Base-by-base conservation (phyloP, 2,113 vertebrate species). In the Pao palembangensis region DNA sequence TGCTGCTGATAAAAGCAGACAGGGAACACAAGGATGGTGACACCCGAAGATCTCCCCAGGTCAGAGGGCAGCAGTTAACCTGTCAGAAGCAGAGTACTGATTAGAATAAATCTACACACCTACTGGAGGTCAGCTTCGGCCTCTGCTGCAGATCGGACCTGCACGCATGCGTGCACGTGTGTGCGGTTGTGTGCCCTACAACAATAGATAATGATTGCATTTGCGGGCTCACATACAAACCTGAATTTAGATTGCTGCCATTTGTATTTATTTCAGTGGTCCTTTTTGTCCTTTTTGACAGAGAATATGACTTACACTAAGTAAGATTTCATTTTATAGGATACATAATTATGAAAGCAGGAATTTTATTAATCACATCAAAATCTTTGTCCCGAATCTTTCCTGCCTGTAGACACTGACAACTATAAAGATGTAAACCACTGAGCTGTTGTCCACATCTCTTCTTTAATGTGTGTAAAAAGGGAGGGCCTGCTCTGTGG, bases 71-170 rank as follows among this genome's bases (percentile, higher is more conserved):
- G 78, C 88, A 86, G 84, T 90, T 91, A 90, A 91, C 85, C 91
- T 92, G 91, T 92, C 91, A 92, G 73, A 87, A 87, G 89, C 72
- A 82, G 80, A 80, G 89, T 90, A 91, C 90, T 92, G 88, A 92
- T 92, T 91, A 92, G 88, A 92, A 92, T 92, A 92, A 92, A 91
- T 91, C 88, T 89, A 85, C 87, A 89, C 85, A 88, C 86, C 85
- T 86, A 85, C 88, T 74, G 86, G 88, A 91, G 91, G 90, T 92
- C 88, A 89, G 77, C 74, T 64, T 51, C 60, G 83, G 87, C 71
- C 88, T 72, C 83, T 72, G 86, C 81, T 84, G 82, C 82, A 15
- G 47, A 28, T 67, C 73, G 85, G 85, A 91, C 88, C 88, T 55
- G 62, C 66, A 44, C 38, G 58, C 15, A 28, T 38, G 28, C 65